These are phyloP conservation scores for Enteromius treurensis DNA, from an alignment of 2,797 vertebrate genomes.

Conservation along the genomic window DNA sequence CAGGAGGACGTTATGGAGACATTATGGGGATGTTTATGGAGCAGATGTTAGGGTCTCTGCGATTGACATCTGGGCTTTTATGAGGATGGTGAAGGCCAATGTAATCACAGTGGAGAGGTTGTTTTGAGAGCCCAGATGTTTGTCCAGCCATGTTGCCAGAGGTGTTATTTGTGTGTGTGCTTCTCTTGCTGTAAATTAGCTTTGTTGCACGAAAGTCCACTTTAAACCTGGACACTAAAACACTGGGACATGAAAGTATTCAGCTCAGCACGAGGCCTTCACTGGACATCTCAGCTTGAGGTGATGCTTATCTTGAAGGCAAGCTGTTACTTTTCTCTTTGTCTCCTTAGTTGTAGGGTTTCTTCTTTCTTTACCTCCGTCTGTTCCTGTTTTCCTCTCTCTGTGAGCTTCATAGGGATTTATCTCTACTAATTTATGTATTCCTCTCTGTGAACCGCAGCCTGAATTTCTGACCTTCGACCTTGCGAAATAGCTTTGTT, in stretches of 20 bases:
- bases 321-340: background rate
- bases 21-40: slow-evolving; percentile 61
- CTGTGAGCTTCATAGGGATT: slow-evolving; percentile 19
- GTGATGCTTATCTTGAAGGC: background rate
- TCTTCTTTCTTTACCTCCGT: background rate
- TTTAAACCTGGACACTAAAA: background rate
- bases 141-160: slow-evolving; percentile 29
- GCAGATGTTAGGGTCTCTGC: slow-evolving; percentile 76
- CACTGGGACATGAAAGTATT: background rate
- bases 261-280: background rate
- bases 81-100: slow-evolving; percentile 71
- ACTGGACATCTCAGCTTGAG: background rate
- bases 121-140: slow-evolving; percentile 65
- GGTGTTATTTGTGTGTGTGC: slow-evolving; percentile 39
- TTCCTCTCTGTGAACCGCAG: background rate
- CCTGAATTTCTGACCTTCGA: background rate
- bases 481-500: background rate
- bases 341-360: background rate
- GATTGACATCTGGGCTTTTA: slow-evolving; percentile 71
- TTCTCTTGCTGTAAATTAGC: slow-evolving; percentile 11
- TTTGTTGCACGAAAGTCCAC: background rate
- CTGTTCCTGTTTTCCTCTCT: background rate
- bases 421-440: background rate
- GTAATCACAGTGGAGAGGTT: slow-evolving; percentile 63
- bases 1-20: slow-evolving; percentile 21